These are phyloP conservation scores for Drosophila micromelanica DNA, from an alignment of 1,140 invertebrate genomes.

Conservation along the genomic window DNA sequence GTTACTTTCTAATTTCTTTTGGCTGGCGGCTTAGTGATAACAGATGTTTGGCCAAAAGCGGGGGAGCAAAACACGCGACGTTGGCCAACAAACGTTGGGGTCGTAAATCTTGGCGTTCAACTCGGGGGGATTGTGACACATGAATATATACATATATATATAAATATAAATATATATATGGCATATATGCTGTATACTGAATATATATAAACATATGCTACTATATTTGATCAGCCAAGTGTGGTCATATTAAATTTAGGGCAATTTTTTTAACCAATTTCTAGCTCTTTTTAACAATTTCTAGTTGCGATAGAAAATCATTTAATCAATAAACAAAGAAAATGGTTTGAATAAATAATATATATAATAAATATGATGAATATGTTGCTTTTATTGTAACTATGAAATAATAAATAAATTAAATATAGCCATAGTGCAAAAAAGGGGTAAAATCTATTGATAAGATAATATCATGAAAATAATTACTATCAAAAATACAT, in stretches of 20 bases:
- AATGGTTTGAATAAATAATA: too few relatives aligned
- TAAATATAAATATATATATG: too few relatives aligned
- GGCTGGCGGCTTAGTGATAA: constrained; percentile 35
- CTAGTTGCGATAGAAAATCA: too few relatives aligned
- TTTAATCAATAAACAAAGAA: too few relatives aligned
- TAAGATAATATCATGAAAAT: too few relatives aligned
- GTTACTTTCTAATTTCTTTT: constrained; percentile 55
- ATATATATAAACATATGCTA: constrained; percentile 10
- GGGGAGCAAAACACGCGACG: constrained; percentile 34
- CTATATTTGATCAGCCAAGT: constrained; percentile 7
- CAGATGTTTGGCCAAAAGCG: constrained; percentile 27
- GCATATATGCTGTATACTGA: constrained; percentile 9
- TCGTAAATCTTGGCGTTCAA: constrained; percentile 61
- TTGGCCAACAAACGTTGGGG: constrained; percentile 54
- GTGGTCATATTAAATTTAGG: not conserved
- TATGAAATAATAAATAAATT: too few relatives aligned
- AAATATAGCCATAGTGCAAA: too few relatives aligned
- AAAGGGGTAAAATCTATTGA: too few relatives aligned
- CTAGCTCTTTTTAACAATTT: too few relatives aligned
- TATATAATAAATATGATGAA: too few relatives aligned
- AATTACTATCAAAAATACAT: too few relatives aligned
- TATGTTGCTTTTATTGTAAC: too few relatives aligned
- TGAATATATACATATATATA: constrained; percentile 22
- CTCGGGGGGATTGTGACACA: constrained; percentile 16
- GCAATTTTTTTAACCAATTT: not conserved